These are phyloP conservation scores for Hydrophis major DNA, from an alignment of 2,797 vertebrate species.

Conservation along the genomic window DNA sequence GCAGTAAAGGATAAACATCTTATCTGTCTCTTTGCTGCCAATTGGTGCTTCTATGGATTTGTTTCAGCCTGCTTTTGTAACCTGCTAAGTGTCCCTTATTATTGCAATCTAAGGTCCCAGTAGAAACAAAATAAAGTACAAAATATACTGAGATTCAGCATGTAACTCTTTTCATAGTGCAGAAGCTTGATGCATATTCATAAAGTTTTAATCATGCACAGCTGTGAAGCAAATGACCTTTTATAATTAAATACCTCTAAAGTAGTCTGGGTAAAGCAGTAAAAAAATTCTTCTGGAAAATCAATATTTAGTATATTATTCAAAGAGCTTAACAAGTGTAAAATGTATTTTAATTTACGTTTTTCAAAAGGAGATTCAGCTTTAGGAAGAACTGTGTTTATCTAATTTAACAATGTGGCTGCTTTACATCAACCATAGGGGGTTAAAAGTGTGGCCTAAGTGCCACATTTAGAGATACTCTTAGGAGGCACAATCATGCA, in stretches of 20 bases:
- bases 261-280: background rate
- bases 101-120: background rate
- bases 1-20: background rate
- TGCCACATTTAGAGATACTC: conserved; percentile 34
- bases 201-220: conserved; percentile 31
- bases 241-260: background rate
- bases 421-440: conserved; percentile 5
- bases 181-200: conserved; percentile 26
- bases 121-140: conserved; percentile 41
- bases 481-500: conserved; percentile 41
- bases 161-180: conserved; percentile 16
- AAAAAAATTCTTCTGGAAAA: background rate
- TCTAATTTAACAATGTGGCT: background rate
- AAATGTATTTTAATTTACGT: background rate
- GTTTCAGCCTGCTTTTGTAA: background rate
- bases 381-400: background rate
- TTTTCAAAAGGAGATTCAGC: background rate
- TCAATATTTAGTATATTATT: background rate
- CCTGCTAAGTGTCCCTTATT: background rate
- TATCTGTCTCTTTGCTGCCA: background rate
- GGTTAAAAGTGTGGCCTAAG: conserved; percentile 47
- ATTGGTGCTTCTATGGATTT: background rate
- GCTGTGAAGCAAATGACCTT: conserved; percentile 12
- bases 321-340: background rate
- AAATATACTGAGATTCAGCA: conserved; percentile 30